Base-by-base conservation (phyloP, 2,888 invertebrate genomes). In the Netelia fuscicornis region DNA sequence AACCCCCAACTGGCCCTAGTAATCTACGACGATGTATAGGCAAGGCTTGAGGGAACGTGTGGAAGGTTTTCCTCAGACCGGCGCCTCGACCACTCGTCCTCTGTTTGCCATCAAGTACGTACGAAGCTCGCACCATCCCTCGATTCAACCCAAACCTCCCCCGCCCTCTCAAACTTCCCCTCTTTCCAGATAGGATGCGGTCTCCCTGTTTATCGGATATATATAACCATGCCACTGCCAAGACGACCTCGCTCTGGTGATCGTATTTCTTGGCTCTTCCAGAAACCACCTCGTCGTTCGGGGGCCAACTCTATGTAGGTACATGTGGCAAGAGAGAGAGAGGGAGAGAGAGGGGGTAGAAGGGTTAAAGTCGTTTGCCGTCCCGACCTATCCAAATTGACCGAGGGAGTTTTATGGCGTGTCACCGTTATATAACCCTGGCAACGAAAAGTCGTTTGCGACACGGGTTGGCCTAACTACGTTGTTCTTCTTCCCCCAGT, bases 211-310 rank as follows among this genome's bases (percentile, higher is more conserved):
- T 84, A 84, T 84, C 81, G 81, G 77, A 74, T 78, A 72, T 76
- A 84, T 71, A 78, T 70, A 78, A 60, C 67, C 48, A 42, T 54
- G 67, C 60, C 77, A 72, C 54, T 52, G 67, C 67, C 48, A 68
- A 81, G 76, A 76, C 71, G 65, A 72, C 71, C 67, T 44, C 71
- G 72, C 72, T 37, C 37, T 67, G 84, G 76, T 76, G 75, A 84
- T 75, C 84, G 84, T 81, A 81, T 80, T 84, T 84, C 81, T 84
- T 77, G 75, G 62, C 67, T 81, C 79, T 75, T 80, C 60, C 76
- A 62, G 71, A 60, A 42, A 71, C 37, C 30, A 10, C 74, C 30
- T 13, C 58, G 25, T 30, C 23, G 17, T 60, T 54, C 48, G 65
- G 17, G 13, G 13, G 48, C 48, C 13, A 48, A 48, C 48, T 48